Evolutionary conservation across 1,140 invertebrate species (phyloP).

Genomic region (Brachionus angularis): DNA sequence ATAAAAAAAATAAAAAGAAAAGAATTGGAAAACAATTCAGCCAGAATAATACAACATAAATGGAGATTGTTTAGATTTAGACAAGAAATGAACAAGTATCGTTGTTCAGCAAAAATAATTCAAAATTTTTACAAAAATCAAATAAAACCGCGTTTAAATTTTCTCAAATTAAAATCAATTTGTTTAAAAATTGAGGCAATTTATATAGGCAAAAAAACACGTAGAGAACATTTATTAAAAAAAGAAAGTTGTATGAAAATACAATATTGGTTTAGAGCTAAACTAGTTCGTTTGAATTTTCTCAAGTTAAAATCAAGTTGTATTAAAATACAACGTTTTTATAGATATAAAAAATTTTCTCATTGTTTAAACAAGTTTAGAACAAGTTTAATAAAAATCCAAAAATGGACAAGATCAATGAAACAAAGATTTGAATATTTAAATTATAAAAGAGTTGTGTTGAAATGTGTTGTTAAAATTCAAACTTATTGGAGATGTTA

Average conservation of each 20-base stretch:
- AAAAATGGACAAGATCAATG: constrained; percentile 22
- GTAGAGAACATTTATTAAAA: no score
- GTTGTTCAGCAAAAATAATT: background rate
- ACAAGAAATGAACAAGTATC: background rate
- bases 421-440: constrained; percentile 28
- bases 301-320: constrained; percentile 3
- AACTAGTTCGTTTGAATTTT: background rate
- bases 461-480: constrained; percentile 3
- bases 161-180: no score
- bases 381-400: background rate
- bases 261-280: no score
- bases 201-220: no score
- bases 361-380: background rate
- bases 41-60: background rate
- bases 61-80: constrained; percentile 22
- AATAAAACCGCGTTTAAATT: no score
- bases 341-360: constrained; percentile 13
- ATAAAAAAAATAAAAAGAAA: background rate
- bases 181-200: no score
- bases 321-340: background rate
- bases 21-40: background rate
- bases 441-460: background rate
- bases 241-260: no score
- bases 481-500: background rate
- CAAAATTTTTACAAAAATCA: no score